Conservation (phyloP, 2,888 invertebrate genomes). For the Alcis repandata region DNA sequence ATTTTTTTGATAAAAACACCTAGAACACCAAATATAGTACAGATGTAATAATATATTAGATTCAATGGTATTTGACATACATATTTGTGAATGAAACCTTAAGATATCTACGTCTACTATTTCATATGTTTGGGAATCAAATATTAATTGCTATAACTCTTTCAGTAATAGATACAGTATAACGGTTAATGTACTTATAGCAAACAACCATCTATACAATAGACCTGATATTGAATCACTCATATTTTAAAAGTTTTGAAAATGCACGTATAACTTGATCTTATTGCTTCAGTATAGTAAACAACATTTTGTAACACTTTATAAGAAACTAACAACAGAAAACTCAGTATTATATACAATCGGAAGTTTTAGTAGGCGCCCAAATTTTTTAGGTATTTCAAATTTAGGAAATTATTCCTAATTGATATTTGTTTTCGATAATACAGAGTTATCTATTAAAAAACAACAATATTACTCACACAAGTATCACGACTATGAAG, state of each 20-base stretch:
- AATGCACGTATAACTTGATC: no score
- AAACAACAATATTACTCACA: conserved; percentile 2
- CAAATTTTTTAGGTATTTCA: neutral
- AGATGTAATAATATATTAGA: neutral
- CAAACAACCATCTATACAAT: no score
- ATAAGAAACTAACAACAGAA: neutral
- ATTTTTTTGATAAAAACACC: neutral
- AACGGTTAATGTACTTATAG: no score
- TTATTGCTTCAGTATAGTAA: no score
- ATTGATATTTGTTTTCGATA: neutral
- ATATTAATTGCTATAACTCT: no score
- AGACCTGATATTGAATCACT: no score
- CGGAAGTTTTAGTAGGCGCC: neutral
- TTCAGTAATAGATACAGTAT: no score
- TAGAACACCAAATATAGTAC: neutral
- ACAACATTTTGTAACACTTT: neutral
- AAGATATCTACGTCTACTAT: neutral
- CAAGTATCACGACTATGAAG: conserved; percentile 16
- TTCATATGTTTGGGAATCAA: no score
- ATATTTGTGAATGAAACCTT: no score
- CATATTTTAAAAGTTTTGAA: no score
- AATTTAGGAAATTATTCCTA: neutral
- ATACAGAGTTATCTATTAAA: neutral
- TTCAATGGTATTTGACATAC: neutral
- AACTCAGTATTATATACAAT: neutral